phyloP scores from a whole-genome alignment of 2,888 invertebrate species.

The Yponomeuta cagnagella region DNA sequence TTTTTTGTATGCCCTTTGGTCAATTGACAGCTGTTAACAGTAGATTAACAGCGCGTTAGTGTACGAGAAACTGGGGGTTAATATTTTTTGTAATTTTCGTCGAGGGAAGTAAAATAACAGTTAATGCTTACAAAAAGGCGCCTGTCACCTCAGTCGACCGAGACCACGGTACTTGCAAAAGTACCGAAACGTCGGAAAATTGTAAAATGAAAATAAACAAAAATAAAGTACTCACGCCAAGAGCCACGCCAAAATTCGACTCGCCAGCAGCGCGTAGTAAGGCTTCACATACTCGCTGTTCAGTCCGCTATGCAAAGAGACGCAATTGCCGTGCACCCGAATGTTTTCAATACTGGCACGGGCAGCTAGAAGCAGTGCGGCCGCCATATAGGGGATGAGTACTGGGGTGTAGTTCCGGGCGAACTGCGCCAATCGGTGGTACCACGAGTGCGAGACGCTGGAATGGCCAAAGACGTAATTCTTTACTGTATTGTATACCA shows the following conservation, averaged over 20 bases:
- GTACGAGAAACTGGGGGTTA: no score
- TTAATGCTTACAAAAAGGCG: no score
- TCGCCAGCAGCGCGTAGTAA: slow-evolving; percentile 69
- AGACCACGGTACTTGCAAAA: no score
- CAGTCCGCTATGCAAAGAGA: slow-evolving; percentile 74
- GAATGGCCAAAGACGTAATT: slow-evolving; percentile 24
- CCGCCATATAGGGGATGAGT: slow-evolving; percentile 79
- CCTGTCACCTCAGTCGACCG: no score
- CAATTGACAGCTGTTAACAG: no score
- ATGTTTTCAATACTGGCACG: slow-evolving; percentile 45
- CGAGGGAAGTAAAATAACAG: no score
- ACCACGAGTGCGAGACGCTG: slow-evolving; percentile 76
- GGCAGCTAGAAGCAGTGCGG: slow-evolving; percentile 77
- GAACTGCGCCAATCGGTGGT: slow-evolving; percentile 78
- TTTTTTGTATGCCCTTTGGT: no score
- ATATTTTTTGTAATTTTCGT: no score
- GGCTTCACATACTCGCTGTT: slow-evolving; percentile 75
- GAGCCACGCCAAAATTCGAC: slow-evolving; percentile 57
- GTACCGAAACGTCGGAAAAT: no score
- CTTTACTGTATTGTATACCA: no score
- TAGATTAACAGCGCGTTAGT: no score
- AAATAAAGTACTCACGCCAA: slow-evolving; percentile 56
- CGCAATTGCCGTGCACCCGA: slow-evolving; percentile 36
- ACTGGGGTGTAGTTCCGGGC: slow-evolving; percentile 79
- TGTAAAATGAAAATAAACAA: no score